These are phyloP conservation scores for Lutjanus argentimaculatus DNA, from an alignment of 2,797 vertebrate species.

Conservation along the genomic window DNA sequence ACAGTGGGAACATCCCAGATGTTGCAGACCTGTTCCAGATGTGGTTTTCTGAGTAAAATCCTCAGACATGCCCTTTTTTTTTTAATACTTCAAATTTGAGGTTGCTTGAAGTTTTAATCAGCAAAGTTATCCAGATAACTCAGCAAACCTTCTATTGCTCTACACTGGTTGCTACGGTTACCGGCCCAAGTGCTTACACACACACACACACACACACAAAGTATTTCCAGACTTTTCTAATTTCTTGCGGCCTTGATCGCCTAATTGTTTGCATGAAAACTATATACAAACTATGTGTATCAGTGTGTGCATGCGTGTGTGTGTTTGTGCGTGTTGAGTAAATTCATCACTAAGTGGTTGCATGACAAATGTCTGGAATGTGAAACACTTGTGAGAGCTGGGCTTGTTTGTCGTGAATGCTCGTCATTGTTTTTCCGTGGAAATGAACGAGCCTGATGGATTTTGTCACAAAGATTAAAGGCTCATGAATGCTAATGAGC, in stretches of 20 bases:
- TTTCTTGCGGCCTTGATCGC: neutral
- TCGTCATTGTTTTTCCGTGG: constrained; percentile 51
- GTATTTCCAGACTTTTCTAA: constrained; percentile 15
- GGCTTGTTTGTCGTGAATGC: constrained; percentile 42
- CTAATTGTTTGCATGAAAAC: constrained; percentile 5
- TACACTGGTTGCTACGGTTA: constrained; percentile 76
- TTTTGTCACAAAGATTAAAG: constrained; percentile 73
- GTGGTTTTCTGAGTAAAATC: neutral
- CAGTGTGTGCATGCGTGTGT: neutral
- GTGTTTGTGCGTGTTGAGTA: neutral
- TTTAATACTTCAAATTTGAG: neutral
- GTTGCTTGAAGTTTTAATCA: neutral
- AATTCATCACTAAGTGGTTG: constrained; percentile 26
- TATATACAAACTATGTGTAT: neutral
- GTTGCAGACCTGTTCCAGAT: neutral
- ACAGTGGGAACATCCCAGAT: neutral
- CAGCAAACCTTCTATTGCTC: constrained; percentile 26
- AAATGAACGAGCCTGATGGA: constrained; percentile 49
- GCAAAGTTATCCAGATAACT: neutral
- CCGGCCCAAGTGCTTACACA: constrained; percentile 38
- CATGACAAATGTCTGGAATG: constrained; percentile 46
- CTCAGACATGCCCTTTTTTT: neutral
- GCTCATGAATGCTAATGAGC: constrained; percentile 66
- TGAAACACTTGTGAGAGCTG: constrained; percentile 24
- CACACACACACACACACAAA: constrained; percentile 38